Conservation (phyloP, 1,140 invertebrate genomes). For the Yoshiicerus persimilis region DNA sequence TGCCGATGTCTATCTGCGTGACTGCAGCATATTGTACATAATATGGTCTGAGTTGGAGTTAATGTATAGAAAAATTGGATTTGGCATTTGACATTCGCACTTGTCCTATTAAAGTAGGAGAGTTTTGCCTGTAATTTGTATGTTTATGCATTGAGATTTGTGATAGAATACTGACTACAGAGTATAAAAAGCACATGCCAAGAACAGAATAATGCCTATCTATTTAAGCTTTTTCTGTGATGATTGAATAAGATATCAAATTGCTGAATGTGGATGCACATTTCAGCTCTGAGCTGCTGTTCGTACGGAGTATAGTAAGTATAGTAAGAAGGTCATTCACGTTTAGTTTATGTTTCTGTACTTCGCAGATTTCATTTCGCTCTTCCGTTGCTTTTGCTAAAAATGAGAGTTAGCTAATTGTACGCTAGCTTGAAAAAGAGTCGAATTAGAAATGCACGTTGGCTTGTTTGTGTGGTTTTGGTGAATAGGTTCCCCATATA, state of each 20-base stretch:
- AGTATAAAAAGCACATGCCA: background rate
- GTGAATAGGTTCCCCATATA: background rate
- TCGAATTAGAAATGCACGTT: constrained; percentile 20
- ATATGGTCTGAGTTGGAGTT: background rate
- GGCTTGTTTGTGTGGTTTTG: constrained; percentile 13
- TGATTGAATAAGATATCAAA: background rate
- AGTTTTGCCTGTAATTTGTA: background rate
- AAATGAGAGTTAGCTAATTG: constrained; percentile 13
- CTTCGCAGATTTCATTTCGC: constrained; percentile 16
- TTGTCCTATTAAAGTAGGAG: background rate
- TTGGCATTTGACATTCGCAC: background rate
- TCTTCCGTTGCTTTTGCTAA: constrained; percentile 19
- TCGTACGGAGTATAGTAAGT: background rate
- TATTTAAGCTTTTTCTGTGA: background rate
- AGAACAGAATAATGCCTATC: background rate
- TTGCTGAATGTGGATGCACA: background rate
- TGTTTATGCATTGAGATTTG: background rate
- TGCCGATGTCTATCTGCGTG: background rate
- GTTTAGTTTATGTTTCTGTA: constrained; percentile 7
- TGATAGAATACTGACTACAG: background rate
- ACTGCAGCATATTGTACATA: background rate
- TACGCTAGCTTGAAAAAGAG: background rate
- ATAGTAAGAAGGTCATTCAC: constrained; percentile 9
- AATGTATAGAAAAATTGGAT: background rate
- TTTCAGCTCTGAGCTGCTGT: background rate